phyloP scores from a whole-genome alignment of 2,113 vertebrate species.

The Ornithorhynchus anatinus region DNA sequence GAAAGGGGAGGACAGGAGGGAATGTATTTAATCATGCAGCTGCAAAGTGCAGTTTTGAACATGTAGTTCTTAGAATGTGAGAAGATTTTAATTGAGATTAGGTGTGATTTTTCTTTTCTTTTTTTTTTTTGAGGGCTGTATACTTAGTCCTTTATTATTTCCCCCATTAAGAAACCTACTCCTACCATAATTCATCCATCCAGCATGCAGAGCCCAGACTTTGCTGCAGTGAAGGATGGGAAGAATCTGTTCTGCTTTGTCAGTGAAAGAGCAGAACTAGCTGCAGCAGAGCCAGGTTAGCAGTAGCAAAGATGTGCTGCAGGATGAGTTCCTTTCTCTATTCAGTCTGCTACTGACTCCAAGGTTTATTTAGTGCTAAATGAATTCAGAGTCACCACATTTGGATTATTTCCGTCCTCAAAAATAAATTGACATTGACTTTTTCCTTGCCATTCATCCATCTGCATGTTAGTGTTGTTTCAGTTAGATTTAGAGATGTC shows the following conservation, averaged over 20 bases:
- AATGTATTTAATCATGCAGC: constrained; percentile 17
- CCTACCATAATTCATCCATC: constrained; percentile 47
- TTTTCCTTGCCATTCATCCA: not conserved
- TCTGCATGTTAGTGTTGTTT: not conserved
- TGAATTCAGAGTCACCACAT: not conserved
- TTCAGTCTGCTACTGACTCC: constrained; percentile 10
- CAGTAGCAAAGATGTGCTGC: not conserved
- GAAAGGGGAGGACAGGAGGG: not conserved
- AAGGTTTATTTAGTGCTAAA: accelerated
- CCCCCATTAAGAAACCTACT: constrained; percentile 48
- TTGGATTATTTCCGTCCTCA: not conserved
- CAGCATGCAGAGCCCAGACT: constrained; percentile 56
- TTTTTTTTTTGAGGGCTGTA: constrained; percentile 16
- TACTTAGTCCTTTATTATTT: constrained; percentile 42
- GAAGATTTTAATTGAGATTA: too few relatives aligned
- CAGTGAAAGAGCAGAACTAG: constrained; percentile 59
- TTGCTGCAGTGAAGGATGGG: constrained; percentile 54
- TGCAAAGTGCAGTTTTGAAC: constrained; percentile 12
- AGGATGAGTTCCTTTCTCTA: not conserved
- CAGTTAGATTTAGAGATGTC: constrained; percentile 10
- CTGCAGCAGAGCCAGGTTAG: constrained; percentile 38
- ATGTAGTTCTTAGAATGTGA: not conserved
- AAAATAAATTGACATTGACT: not conserved
- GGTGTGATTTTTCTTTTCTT: not conserved
- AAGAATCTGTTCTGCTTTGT: constrained; percentile 63